Evolutionary conservation across 2,797 vertebrate species (phyloP), one percentile per base, ranked within the genome.

Genomic region (Mormyrus proboscirostris): DNA sequence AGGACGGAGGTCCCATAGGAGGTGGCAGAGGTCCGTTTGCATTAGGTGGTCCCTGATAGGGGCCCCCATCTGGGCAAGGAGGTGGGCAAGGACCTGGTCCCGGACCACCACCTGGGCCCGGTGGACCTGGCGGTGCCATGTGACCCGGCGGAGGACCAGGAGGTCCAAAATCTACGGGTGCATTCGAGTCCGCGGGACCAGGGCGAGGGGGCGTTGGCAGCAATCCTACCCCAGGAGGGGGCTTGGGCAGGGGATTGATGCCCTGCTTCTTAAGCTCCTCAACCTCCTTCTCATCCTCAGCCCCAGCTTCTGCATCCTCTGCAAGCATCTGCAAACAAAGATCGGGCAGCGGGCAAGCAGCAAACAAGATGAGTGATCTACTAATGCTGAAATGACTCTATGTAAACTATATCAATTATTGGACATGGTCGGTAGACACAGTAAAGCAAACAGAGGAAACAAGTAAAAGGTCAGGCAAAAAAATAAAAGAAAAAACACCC

Each of bases 251-350:
- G 0, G 98, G 98, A 89, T 99, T 99, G 91, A 99, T 99, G 55
- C 98, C 98, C 90, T 99, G 98, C 91, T 99, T 99, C 93, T 99
- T 99, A 51, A 99, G 93, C 89, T 99, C 98, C 91, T 99, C 98
- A 1, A 99, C 97, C 90, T 99, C 98, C 91, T 99, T 99, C 92
- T 99, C 98, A 0, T 99, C 98, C 91, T 99, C 98, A 0, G 98
- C 98, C 0, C 98, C 98, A 0, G 98, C 98, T 91, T 99, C 98
- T 0, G 98, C 98, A 1, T 99, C 98, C 0, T 99, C 97, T 0
- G 97, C 98, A 91, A 99, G 73, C 97, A 99, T 98, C 98, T 99
- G 73, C 0, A 91, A 86, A 10, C 12, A 87, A 50, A 89, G 7
- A 0, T n/a, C 25, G 88, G 88, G 0, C 4, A 4, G 33, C 14